phyloP scores from a whole-genome alignment of 1,140 invertebrate genomes.

The Choristoneura fumiferana region DNA sequence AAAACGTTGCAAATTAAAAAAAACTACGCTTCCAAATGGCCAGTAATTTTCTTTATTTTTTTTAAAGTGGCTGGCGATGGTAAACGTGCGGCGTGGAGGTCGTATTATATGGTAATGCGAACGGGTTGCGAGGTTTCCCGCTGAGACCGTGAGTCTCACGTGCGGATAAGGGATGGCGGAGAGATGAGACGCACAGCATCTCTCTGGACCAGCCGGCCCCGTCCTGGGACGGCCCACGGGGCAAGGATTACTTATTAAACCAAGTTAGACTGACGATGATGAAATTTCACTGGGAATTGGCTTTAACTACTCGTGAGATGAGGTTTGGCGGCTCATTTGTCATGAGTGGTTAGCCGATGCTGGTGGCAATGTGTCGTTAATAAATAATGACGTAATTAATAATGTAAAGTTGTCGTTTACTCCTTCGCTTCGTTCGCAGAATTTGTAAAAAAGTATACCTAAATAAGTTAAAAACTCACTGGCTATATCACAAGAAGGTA shows the following conservation, averaged over 20 bases:
- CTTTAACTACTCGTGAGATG: conserved; percentile 66
- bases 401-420: too few species aligned
- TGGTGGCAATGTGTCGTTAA: conserved; percentile 37
- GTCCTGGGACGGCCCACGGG: conserved; percentile 64
- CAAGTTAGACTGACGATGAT: conserved; percentile 75
- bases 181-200: conserved; percentile 61
- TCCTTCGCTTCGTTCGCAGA: too few species aligned
- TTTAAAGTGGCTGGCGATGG: conserved; percentile 22
- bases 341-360: conserved; percentile 30
- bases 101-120: conserved; percentile 42
- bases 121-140: conserved; percentile 53
- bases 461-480: too few species aligned
- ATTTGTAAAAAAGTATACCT: too few species aligned
- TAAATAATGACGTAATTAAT: neutral
- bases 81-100: conserved; percentile 26
- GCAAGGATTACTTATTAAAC: conserved; percentile 73
- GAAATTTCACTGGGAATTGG: conserved; percentile 77
- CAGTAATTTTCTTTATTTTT: conserved; percentile 19
- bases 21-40: conserved; percentile 12
- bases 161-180: conserved; percentile 60
- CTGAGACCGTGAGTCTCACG: conserved; percentile 47
- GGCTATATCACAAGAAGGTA: too few species aligned
- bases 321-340: conserved; percentile 67
- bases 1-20: conserved; percentile 18
- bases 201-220: conserved; percentile 56